Evolutionary conservation across 2,113 vertebrate species (phyloP), one percentile per base, ranked within the genome.

Genomic region (Aegithalos caudatus): DNA sequence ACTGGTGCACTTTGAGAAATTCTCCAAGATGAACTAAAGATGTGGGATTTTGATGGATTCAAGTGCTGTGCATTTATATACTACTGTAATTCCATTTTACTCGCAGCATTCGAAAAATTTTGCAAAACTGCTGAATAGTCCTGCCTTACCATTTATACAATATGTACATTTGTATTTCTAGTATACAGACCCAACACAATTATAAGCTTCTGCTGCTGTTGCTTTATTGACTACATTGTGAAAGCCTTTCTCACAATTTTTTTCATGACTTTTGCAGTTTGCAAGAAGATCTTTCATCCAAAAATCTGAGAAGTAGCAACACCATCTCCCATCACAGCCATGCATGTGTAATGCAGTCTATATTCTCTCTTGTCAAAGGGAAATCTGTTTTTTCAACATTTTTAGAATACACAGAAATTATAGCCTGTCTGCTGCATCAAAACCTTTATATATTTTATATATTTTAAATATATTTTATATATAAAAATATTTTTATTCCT

Each of bases 1-100:
- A 96, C 90, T 96, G 93, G 90, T 95, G 93, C 79, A 92, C 93
- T 96, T 96, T 48, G 71, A 95, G 76, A 96, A 86, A 77, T 88
- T 86, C 81, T 60, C 61, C 38, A 89, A 45, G 84, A 92, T 72
- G 54, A 54, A 62, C 31, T 73, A 35, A 94, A 88, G 64, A 86
- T 81, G 62, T 62, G 58, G 28, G 60, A 64, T 92, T 90, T 85
- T 70, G 66, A 65, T 44, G 33, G 50, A 54, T 87, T 73, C 44
- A 47, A 6, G 67, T 60, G 28, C 79, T 81, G 12, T 81, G 54
- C 74, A 35, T 88, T 82, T 70, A 27, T 62, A 13, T 83, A 66
- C 65, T 54, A 38, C 14, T 58, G 44, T 90, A n/a, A 70, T 86
- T 92, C 31, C 6, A 22, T 89, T 95, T 94, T 19, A 60, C 50